Conservation (phyloP, 2,888 invertebrate genomes). For the Drosophila kanekoi region DNA sequence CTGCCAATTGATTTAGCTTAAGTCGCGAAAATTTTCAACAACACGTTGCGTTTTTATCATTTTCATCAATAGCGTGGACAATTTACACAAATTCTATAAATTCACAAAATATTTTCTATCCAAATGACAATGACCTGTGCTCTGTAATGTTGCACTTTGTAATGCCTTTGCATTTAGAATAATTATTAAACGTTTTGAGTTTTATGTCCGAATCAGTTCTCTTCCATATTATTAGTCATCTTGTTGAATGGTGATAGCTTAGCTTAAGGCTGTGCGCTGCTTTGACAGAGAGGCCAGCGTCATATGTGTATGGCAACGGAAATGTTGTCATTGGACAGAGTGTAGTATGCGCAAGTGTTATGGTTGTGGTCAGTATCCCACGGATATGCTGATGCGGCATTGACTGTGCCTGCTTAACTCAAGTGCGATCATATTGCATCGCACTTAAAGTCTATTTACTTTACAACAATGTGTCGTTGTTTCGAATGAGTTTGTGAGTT, state of each 20-base stretch:
- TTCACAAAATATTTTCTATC: too few species aligned
- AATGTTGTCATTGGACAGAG: neutral
- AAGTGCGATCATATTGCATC: too few species aligned
- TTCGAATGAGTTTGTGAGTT: neutral
- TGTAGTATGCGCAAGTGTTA: neutral
- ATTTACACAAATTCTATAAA: too few species aligned
- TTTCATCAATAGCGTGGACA: too few species aligned
- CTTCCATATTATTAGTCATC: neutral
- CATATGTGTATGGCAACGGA: neutral
- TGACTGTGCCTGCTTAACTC: constrained; percentile 1
- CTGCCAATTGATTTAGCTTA: too few species aligned
- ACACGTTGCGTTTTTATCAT: too few species aligned
- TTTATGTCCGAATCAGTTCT: neutral
- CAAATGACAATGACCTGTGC: too few species aligned
- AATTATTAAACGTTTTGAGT: too few species aligned
- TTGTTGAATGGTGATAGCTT: neutral
- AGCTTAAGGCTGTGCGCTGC: neutral
- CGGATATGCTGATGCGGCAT: neutral
- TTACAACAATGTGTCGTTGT: neutral
- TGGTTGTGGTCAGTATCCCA: neutral
- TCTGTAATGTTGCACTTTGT: too few species aligned
- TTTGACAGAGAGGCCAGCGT: neutral
- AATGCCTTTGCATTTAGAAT: too few species aligned
- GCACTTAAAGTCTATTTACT: neutral
- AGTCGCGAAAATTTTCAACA: too few species aligned